phyloP scores from a whole-genome alignment of 1,140 invertebrate genomes.

The Drosophila micromelanica region DNA sequence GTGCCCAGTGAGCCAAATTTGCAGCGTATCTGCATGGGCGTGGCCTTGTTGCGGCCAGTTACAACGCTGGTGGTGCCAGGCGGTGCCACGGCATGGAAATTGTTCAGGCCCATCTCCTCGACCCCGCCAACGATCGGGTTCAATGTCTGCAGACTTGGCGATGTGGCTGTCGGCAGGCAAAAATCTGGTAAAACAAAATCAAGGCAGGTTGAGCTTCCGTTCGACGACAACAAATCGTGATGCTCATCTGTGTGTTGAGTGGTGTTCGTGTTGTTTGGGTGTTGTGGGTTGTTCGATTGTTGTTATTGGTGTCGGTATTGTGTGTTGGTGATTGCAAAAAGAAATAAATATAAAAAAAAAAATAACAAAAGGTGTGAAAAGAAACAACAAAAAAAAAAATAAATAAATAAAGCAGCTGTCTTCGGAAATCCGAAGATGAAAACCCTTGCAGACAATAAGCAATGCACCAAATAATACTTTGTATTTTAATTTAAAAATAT shows the following conservation, averaged over 20 bases:
- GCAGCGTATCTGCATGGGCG: slow-evolving; percentile 93
- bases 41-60: slow-evolving; percentile 89
- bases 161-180: slow-evolving; percentile 87
- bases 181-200: slow-evolving; percentile 84
- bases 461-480: background rate
- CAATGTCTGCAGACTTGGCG: slow-evolving; percentile 86
- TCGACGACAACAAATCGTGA: slow-evolving; percentile 81
- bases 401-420: slow-evolving; percentile 3
- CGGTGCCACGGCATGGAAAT: slow-evolving; percentile 77
- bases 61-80: slow-evolving; percentile 73
- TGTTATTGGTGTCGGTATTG: slow-evolving; percentile 18
- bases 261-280: slow-evolving; percentile 21
- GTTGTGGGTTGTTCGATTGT: slow-evolving; percentile 24
- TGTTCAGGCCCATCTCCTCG: slow-evolving; percentile 69
- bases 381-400: slow-evolving; percentile 38
- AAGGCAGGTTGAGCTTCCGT: slow-evolving; percentile 86
- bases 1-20: slow-evolving; percentile 97
- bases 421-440: background rate
- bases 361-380: slow-evolving; percentile 33
- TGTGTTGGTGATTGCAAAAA: slow-evolving; percentile 11
- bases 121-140: slow-evolving; percentile 71
- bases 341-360: slow-evolving; percentile 35
- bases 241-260: slow-evolving; percentile 71
- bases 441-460: background rate
- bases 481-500: too few relatives aligned